Evolutionary conservation across 2,797 vertebrate species (phyloP).

Genomic region (Gymnodraco acuticeps): DNA sequence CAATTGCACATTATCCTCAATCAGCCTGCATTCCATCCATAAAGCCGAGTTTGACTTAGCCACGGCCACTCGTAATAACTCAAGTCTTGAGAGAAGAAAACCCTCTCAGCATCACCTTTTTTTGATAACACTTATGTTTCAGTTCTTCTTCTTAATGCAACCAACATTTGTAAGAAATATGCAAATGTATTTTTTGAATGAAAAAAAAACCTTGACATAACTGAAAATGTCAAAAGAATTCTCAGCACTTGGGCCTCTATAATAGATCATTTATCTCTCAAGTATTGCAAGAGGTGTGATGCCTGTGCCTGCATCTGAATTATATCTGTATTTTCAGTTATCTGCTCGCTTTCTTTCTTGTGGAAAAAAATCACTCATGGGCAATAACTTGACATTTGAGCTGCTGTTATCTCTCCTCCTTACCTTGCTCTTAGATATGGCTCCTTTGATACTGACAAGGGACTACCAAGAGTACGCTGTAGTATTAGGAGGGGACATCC

Average conservation of each 20-base stretch:
- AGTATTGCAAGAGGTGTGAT: not conserved
- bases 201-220: not conserved
- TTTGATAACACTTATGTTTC: no score
- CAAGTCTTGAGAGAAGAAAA: no score
- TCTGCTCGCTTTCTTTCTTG: not conserved
- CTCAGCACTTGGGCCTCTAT: not conserved
- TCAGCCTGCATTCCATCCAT: not conserved
- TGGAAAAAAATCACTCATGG: not conserved
- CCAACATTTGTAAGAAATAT: no score
- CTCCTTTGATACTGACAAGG: conserved; percentile 90
- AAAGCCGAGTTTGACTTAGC: not conserved
- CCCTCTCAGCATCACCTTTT: no score
- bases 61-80: not conserved
- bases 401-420: conserved; percentile 21
- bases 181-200: no score
- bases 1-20: not conserved
- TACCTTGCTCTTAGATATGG: conserved; percentile 82
- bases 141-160: no score
- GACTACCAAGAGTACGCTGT: conserved; percentile 86
- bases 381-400: conserved; percentile 34
- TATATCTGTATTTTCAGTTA: conserved; percentile 1
- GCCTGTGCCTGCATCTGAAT: not conserved
- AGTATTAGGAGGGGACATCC: conserved; percentile 81
- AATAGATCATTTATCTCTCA: not conserved
- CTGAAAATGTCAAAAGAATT: not conserved